Conservation (phyloP, 92 coral and sea anemone genomes). For the Paragorgia papillata region DNA sequence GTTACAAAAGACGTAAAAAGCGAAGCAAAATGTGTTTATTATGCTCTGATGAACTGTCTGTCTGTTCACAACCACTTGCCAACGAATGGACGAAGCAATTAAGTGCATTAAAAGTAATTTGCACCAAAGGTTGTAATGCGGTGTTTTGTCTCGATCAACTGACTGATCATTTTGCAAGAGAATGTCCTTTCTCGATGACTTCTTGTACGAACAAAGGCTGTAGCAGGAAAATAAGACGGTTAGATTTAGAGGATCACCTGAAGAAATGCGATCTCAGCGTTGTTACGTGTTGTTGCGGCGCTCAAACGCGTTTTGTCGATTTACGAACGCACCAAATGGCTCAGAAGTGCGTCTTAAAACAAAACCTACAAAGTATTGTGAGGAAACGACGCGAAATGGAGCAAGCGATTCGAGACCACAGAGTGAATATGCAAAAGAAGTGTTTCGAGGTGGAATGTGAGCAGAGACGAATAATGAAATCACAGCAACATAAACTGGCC, state of each 20-base stretch:
- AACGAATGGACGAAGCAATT: conserved; percentile 66
- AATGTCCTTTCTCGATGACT: conserved; percentile 72
- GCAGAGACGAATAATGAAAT: conserved; percentile 77
- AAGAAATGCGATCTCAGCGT: conserved; percentile 67
- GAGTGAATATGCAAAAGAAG: conserved; percentile 66
- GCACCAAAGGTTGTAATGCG: conserved; percentile 85
- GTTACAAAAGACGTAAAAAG: conserved; percentile 75
- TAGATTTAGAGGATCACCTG: conserved; percentile 63
- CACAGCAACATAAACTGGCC: conserved; percentile 72
- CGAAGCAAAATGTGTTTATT: conserved; percentile 67
- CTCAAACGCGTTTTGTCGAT: conserved; percentile 65
- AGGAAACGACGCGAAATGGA: conserved; percentile 83
- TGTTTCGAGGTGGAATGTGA: conserved; percentile 74
- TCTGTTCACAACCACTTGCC: conserved; percentile 48
- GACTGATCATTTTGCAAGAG: conserved; percentile 56
- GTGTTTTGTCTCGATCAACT: conserved; percentile 57
- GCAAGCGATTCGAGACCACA: conserved; percentile 67
- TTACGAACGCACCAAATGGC: conserved; percentile 87
- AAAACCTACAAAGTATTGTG: conserved; percentile 76
- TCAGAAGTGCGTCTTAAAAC: conserved; percentile 72
- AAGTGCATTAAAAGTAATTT: conserved; percentile 66
- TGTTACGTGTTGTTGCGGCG: conserved; percentile 81
- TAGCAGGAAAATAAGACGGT: conserved; percentile 61
- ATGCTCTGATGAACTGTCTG: conserved; percentile 60
- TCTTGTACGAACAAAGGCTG: conserved; percentile 82